These are phyloP conservation scores for Cichladusa arquata DNA, from an alignment of 2,113 vertebrate genomes.

Conservation along the genomic window DNA sequence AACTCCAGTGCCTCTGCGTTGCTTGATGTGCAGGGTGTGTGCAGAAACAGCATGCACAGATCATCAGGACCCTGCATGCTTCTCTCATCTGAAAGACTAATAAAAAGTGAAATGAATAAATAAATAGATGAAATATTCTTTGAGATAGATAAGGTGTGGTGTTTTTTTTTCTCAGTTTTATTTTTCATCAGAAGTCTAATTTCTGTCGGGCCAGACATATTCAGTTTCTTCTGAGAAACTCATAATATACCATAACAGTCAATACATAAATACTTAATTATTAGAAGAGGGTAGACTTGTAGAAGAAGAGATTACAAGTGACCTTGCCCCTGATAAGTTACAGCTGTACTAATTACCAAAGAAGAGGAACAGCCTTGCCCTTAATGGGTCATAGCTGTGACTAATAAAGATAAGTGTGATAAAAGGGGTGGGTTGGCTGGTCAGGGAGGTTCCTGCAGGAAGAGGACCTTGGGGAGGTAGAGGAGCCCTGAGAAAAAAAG, in stretches of 20 bases:
- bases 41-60: rapidly evolving
- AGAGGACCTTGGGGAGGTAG: too few species aligned
- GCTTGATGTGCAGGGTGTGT: rapidly evolving
- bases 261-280: background rate
- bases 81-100: background rate
- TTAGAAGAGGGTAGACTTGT: background rate
- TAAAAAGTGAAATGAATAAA: background rate
- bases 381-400: too few species aligned
- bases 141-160: background rate
- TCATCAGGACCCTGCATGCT: background rate
- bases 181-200: background rate
- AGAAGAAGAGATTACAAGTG: too few species aligned
- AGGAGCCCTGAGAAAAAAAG: too few species aligned
- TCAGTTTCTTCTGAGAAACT: background rate
- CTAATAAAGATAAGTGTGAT: too few species aligned
- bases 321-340: too few species aligned
- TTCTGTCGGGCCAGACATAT: background rate
- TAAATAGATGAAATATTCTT: background rate
- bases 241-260: background rate
- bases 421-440: too few species aligned
- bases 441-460: too few species aligned
- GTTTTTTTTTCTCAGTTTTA: background rate
- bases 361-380: too few species aligned
- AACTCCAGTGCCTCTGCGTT: background rate
- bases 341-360: too few species aligned